Percentiles rank a stretch among this genome's conserved stretches.
These are phyloP conservation scores for Oreortyx pictus DNA, from an alignment of 2,797 vertebrate genomes.

Conservation along the genomic window DNA sequence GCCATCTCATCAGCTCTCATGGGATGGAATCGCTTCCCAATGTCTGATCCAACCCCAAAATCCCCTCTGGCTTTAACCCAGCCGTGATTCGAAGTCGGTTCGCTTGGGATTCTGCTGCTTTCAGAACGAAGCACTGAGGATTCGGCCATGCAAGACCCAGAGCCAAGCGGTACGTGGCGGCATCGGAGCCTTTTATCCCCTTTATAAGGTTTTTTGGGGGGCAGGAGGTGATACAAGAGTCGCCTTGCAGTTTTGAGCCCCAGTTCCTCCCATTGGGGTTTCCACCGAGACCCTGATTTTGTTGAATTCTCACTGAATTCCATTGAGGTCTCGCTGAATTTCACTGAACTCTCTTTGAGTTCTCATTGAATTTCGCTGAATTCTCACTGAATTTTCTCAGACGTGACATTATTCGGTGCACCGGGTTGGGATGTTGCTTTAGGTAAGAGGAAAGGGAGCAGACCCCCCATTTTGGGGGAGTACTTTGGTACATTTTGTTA, in stretches of 20 bases:
- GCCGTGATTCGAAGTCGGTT: background rate
- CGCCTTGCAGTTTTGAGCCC: no score
- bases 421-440: accelerated
- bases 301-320: no score
- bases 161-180: slow-evolving; percentile 11
- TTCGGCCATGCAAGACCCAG: slow-evolving; percentile 25
- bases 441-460: background rate
- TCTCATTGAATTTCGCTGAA: no score
- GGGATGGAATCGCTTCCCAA: no score
- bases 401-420: accelerated
- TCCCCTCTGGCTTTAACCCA: background rate
- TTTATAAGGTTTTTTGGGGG: background rate
- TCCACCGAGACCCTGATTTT: background rate
- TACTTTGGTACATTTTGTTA: no score
- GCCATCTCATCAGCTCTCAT: background rate
- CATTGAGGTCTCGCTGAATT: no score
- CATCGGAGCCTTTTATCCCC: background rate
- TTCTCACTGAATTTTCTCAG: background rate
- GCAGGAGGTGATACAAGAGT: accelerated
- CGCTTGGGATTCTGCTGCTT: background rate
- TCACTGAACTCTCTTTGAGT: background rate
- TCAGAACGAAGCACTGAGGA: background rate
- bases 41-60: no score
- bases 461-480: no score
- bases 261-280: background rate